phyloP scores from a whole-genome alignment of 37 sponge, comb jelly and placozoan species.

The Axinella damicornis region DNA sequence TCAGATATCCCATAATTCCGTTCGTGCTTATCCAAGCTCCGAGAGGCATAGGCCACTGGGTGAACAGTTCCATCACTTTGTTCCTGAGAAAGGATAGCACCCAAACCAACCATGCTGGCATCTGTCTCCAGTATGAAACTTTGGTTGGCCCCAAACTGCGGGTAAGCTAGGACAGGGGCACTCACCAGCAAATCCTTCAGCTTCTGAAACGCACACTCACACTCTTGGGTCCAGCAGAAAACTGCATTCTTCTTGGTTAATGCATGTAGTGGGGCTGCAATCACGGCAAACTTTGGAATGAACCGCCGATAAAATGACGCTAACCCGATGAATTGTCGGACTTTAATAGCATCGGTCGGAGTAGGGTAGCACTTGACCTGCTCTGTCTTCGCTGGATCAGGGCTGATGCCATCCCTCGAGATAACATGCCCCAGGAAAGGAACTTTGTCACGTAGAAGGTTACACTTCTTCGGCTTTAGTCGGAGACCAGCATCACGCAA shows the following conservation, averaged over 20 bases:
- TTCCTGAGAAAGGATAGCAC: constrained; percentile 41
- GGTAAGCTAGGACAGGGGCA: too few species aligned
- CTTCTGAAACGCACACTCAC: constrained; percentile 18
- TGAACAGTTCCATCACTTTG: constrained; percentile 20
- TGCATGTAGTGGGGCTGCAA: constrained; percentile 8
- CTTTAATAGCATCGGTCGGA: not conserved
- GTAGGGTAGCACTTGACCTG: too few species aligned
- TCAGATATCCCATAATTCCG: too few species aligned
- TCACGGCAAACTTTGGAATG: too few species aligned
- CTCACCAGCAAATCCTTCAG: constrained; percentile 16
- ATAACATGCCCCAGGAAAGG: constrained; percentile 51
- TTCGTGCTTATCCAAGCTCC: too few species aligned
- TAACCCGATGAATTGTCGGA: constrained; percentile 33
- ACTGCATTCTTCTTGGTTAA: constrained; percentile 17
- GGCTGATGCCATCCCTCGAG: constrained; percentile 29
- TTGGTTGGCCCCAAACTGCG: constrained; percentile 20
- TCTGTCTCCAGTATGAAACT: constrained; percentile 56
- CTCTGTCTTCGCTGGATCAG: constrained; percentile 53
- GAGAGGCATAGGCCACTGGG: constrained; percentile 16
- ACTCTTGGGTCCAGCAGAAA: constrained; percentile 36
- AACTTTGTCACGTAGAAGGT: not conserved
- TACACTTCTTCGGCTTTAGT: constrained; percentile 39
- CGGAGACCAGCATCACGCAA: constrained; percentile 7
- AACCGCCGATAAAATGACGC: not conserved
- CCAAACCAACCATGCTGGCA: constrained; percentile 27